Evolutionary conservation across 2,113 vertebrate species (phyloP), one percentile per base, ranked within the genome.

Genomic region (Phyllopteryx taeniolatus): DNA sequence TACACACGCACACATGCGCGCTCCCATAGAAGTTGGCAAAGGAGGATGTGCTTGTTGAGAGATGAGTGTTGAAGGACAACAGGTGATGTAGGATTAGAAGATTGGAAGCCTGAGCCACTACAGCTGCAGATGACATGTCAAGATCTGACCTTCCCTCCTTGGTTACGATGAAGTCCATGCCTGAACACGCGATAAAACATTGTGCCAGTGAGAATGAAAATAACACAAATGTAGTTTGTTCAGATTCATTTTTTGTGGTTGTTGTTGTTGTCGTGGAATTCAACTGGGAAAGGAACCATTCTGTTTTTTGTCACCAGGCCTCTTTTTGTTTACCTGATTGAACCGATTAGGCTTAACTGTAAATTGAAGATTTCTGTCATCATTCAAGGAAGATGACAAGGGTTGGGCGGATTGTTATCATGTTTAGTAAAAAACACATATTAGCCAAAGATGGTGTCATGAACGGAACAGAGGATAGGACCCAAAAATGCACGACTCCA

Each of bases 31-130:
- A 78, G 66, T 60, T 35, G 73, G 76, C 83, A 80, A 22, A 60
- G 51, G 22, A 67, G 53, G 59, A 69, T 71, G 69, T 65, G 31
- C 47, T 67, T 64, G 46, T 57, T 66, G 59, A 85, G 42, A 54
- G 54, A 85, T 79, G 51, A 54, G 75, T 86, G 83, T 72, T 79
- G 76, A 83, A 73, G 71, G 76, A 79, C 68, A 82, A 85, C 87
- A 89, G 87, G 84, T 91, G 90, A 89, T 19, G 69, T 66, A 85
- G 87, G 78, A 83, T 85, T 78, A 87, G 84, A 66, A 66, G 64
- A 47, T 47, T 66, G 43, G 43, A 31, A 66, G 64, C 71, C 75
- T 83, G 46, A 70, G 66, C 79, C 74, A 65, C 70, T 59, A 66
- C 63, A 78, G 82, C 82, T 72, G 62, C 66, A 68, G 80, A 76